These are phyloP conservation scores for Amphibalanus amphitrite DNA, from an alignment of 1,140 invertebrate species.

Conservation along the genomic window DNA sequence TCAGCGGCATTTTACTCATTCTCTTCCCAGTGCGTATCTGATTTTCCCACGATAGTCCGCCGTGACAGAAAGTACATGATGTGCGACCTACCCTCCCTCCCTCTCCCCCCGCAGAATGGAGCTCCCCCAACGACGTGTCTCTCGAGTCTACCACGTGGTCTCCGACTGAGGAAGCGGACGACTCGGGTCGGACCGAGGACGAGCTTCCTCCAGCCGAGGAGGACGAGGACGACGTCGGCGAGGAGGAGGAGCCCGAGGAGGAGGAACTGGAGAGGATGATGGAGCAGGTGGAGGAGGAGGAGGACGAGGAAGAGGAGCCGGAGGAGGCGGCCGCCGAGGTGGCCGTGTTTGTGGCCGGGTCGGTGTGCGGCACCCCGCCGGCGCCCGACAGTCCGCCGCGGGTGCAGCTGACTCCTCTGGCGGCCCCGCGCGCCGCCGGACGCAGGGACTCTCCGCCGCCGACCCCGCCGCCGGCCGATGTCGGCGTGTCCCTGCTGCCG, in stretches of 20 bases:
- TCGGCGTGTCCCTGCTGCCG: too few relatives aligned
- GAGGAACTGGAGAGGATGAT: background rate
- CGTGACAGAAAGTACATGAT: too few relatives aligned
- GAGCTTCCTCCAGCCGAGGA: background rate
- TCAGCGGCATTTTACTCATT: too few relatives aligned
- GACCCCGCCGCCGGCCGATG: too few relatives aligned
- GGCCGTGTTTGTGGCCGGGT: background rate
- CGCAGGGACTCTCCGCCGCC: too few relatives aligned
- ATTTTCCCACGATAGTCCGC: too few relatives aligned
- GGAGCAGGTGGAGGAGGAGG: background rate
- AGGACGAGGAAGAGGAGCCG: background rate
- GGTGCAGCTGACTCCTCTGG: background rate
- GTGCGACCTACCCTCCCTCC: too few relatives aligned
- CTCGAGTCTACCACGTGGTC: background rate
- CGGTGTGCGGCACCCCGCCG: background rate
- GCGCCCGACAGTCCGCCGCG: background rate
- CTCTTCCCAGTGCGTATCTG: too few relatives aligned
- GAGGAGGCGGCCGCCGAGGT: background rate
- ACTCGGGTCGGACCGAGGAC: background rate
- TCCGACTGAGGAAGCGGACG: background rate
- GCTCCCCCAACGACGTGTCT: background rate
- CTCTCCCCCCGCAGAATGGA: background rate
- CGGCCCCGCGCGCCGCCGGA: too few relatives aligned
- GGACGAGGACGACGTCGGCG: background rate
- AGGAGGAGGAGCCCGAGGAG: background rate